These are phyloP conservation scores for Phaethornis superciliosus DNA, from an alignment of 2,113 vertebrate genomes.

Conservation along the genomic window DNA sequence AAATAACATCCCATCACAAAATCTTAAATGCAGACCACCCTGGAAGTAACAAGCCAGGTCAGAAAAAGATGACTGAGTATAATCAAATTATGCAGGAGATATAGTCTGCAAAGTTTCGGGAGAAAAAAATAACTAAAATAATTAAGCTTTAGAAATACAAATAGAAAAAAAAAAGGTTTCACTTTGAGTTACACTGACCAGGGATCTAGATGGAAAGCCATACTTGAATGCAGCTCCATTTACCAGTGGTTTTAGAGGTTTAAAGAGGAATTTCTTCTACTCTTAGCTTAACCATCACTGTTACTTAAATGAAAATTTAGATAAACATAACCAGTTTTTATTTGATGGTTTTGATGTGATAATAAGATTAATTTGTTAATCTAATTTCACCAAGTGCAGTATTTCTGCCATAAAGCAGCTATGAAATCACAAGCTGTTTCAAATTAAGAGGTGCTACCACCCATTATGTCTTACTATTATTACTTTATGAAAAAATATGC, in stretches of 20 bases:
- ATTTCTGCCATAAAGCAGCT: neutral
- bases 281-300: neutral
- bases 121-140: too few species aligned
- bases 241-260: neutral
- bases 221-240: neutral
- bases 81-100: neutral
- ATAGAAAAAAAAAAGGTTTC: neutral
- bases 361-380: neutral
- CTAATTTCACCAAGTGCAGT: neutral
- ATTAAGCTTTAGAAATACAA: neutral
- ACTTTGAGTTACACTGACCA: neutral
- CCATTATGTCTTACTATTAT: neutral
- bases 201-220: neutral
- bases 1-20: neutral
- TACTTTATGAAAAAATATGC: neutral
- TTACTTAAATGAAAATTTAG: neutral
- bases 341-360: neutral
- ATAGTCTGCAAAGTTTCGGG: neutral
- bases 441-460: neutral
- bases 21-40: neutral
- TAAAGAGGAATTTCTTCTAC: neutral
- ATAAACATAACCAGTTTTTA: neutral
- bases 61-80: neutral
- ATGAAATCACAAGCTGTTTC: neutral
- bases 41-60: neutral